Evolutionary conservation across 1,140 invertebrate genomes (phyloP), one percentile per base, ranked within the genome.

Genomic region (Druon quercuslanigerum): DNA sequence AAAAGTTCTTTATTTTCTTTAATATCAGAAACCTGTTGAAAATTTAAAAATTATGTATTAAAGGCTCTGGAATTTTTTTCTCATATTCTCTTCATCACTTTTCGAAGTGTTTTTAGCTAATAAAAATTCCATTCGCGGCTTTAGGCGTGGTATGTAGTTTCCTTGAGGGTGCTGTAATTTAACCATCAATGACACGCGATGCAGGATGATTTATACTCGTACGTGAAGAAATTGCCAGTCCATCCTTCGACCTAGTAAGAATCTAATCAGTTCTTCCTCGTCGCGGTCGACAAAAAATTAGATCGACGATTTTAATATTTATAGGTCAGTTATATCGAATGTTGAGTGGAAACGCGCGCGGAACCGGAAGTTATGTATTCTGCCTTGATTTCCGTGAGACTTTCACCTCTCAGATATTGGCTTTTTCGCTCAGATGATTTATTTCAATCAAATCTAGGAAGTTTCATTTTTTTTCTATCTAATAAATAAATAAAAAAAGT

Each of bases 191-290:
- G 60, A 66, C 60, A 66, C 33, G 60, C 60, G 60, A 66, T 66
- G 60, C 60, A 66, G 33, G 60, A 66, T 66, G 25, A 66, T 66
- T 66, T 66, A 66, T 66, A 66, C 60, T 16, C 25, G 60, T 66
- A 66, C 60, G 60, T 66, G 60, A 66, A 66, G 60, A 66, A 66
- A 66, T 66, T 66, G 60, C 60, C 14, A 66, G 60, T 66, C 60
- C 60, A 66, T 66, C 60, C 60, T 66, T 66, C 25, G 60, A 66
- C 60, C 25, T 66, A 40, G 60, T 66, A 40, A 66, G 60, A 66
- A 66, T 33, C 60, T 66, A 40, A 66, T 66, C 60, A 66, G 25
- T 40, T 40, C 60, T 40, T 40, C 40, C 60, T 33, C 60, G 60
- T 40, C 14, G 60, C 25, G 20, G 60, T 66, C 33, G 57, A 66